These are phyloP conservation scores for Acholoe squamosa DNA, from an alignment of 2,888 invertebrate species.

Conservation along the genomic window DNA sequence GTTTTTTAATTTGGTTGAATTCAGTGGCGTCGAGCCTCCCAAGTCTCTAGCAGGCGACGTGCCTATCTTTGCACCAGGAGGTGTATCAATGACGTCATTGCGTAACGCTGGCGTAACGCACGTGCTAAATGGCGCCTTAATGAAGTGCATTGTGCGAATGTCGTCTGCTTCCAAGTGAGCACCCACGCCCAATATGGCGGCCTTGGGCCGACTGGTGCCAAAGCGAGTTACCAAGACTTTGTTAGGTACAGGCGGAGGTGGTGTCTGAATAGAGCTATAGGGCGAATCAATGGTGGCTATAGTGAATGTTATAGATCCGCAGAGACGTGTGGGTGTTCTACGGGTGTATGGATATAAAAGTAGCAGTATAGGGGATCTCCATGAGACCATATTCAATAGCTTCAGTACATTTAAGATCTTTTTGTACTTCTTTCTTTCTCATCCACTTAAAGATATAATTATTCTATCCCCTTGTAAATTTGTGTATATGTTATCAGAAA, in stretches of 20 bases:
- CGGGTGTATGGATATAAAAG: too few species aligned
- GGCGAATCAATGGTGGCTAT: too few species aligned
- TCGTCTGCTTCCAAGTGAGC: conserved; percentile 59
- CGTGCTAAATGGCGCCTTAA: conserved; percentile 48
- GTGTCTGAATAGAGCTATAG: too few species aligned
- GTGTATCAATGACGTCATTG: conserved; percentile 52
- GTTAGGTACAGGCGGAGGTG: background rate
- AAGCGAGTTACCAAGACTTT: background rate
- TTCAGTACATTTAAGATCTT: too few species aligned
- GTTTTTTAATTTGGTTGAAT: conserved; percentile 44
- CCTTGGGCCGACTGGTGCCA: conserved; percentile 1
- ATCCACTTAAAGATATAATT: too few species aligned
- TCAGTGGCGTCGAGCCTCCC: background rate
- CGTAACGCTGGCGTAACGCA: conserved; percentile 54
- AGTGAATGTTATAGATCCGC: background rate
- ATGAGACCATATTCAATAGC: too few species aligned
- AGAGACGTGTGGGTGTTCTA: background rate
- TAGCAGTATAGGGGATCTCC: too few species aligned
- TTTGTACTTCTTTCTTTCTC: too few species aligned
- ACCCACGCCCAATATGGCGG: conserved; percentile 35
- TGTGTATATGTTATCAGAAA: too few species aligned
- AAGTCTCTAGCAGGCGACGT: conserved; percentile 5
- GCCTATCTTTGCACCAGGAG: conserved; percentile 45
- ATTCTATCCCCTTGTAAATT: too few species aligned
- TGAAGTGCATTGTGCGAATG: conserved; percentile 47